Percentiles rank a stretch among this genome's conserved stretches.
Conservation (phyloP, 2,113 vertebrate genomes). For the Halcyon malimbica region DNA sequence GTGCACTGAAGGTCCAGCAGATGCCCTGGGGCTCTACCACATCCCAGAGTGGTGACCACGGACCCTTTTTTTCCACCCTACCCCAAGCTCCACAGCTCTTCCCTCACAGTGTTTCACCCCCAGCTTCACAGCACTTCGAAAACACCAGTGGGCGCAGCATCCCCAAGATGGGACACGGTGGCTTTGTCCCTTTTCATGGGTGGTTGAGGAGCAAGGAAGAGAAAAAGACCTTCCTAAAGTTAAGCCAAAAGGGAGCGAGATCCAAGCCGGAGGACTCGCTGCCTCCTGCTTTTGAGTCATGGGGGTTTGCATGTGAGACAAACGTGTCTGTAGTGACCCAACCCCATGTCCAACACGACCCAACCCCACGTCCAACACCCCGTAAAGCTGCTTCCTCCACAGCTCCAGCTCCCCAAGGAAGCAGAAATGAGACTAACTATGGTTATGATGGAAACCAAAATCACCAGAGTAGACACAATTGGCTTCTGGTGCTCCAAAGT, state of each 20-base stretch:
- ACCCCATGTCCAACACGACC: not conserved
- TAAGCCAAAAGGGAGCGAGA: not conserved
- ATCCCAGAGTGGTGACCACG: not conserved
- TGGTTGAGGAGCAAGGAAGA: not conserved
- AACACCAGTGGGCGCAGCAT: not conserved
- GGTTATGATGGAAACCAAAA: not conserved
- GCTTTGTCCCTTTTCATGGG: not conserved
- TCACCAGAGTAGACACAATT: not conserved
- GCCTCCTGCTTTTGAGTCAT: not conserved
- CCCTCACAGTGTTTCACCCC: not conserved
- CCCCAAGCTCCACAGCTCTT: not conserved
- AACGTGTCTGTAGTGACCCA: fast-evolving
- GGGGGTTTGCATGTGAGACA: not conserved
- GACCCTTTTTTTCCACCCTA: not conserved
- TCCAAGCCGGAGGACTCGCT: not conserved
- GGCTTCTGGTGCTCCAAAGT: not conserved
- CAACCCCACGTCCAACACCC: no score
- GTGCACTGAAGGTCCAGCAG: not conserved
- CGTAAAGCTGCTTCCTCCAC: not conserved
- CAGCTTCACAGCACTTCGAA: not conserved
- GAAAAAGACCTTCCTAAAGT: not conserved
- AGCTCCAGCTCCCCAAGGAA: not conserved
- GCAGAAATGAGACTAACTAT: not conserved
- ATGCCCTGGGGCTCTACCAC: not conserved
- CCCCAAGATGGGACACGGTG: not conserved